These are phyloP conservation scores for Artemia sp. DNA, from an alignment of 2,888 invertebrate genomes.

Conservation along the genomic window DNA sequence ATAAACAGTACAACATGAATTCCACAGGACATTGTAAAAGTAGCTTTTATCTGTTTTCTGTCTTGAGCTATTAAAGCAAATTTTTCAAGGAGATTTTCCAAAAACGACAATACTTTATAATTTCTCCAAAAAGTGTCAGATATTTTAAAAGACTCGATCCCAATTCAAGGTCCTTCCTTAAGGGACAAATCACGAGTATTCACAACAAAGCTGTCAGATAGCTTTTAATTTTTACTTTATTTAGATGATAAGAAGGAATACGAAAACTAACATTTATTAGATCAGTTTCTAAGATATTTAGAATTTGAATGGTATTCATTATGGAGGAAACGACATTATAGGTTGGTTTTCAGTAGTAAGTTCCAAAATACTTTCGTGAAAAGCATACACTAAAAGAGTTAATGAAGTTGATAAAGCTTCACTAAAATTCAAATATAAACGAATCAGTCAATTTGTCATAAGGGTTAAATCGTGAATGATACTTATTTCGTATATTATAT, in stretches of 20 bases:
- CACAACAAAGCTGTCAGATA: neutral
- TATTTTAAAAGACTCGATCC: too few species aligned
- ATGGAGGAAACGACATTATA: constrained; percentile 1
- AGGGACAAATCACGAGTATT: neutral
- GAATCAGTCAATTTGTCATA: neutral
- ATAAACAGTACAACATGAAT: neutral
- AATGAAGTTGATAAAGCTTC: neutral
- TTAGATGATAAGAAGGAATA: neutral
- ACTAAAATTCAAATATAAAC: neutral
- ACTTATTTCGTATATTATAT: neutral
- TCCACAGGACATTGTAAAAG: neutral
- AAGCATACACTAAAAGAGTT: neutral
- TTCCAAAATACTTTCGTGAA: neutral
- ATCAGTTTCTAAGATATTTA: neutral
- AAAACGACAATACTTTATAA: neutral
- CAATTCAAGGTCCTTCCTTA: neutral
- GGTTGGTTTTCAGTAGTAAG: constrained; percentile 1
- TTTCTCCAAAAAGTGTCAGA: neutral
- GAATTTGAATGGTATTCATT: neutral
- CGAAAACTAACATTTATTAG: neutral
- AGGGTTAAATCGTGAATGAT: neutral
- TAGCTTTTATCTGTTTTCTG: neutral
- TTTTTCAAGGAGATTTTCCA: neutral
- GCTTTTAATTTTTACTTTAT: neutral
- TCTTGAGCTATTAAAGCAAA: neutral